Percentiles rank a stretch among this genome's conserved stretches.
These are phyloP conservation scores for Drosophila kohkoa DNA, from an alignment of 1,140 invertebrate genomes.

Conservation along the genomic window DNA sequence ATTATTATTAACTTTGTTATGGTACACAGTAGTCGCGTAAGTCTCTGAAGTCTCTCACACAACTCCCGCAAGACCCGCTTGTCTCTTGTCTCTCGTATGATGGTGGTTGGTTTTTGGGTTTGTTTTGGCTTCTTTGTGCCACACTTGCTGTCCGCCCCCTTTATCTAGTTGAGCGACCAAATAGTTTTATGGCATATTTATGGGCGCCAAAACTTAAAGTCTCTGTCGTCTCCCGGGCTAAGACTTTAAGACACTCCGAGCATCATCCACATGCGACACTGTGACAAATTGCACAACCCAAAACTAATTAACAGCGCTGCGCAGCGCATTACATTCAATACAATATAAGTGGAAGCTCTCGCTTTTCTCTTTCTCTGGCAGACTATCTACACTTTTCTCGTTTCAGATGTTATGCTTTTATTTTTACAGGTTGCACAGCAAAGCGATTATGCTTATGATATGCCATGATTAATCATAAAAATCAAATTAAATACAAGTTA, in stretches of 20 bases:
- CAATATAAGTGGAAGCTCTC: conserved; percentile 1
- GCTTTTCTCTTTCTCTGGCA: neutral
- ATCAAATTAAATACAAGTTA: too few species aligned
- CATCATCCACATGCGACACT: conserved; percentile 59
- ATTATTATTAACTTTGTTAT: conserved; percentile 83
- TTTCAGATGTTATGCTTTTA: neutral
- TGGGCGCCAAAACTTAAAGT: conserved; percentile 81
- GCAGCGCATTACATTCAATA: conserved; percentile 50
- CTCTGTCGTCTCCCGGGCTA: conserved; percentile 51
- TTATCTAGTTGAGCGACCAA: conserved; percentile 73
- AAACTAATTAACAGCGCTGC: conserved; percentile 74
- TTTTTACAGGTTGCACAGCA: neutral
- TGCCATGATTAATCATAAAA: neutral
- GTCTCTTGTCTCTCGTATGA: neutral
- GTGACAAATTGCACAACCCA: conserved; percentile 71
- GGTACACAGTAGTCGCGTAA: conserved; percentile 61
- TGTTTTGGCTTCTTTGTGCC: conserved; percentile 47
- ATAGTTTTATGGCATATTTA: conserved; percentile 83
- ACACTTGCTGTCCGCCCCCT: conserved; percentile 78
- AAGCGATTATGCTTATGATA: neutral
- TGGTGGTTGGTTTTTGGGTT: conserved; percentile 31
- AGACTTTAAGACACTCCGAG: conserved; percentile 71
- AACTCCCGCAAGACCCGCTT: conserved; percentile 31
- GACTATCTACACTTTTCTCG: conserved; percentile 5
- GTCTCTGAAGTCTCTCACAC: conserved; percentile 33